These are phyloP conservation scores for Umimayanthus chanpuru DNA, from an alignment of 92 coral and sea anemone genomes.

Conservation along the genomic window DNA sequence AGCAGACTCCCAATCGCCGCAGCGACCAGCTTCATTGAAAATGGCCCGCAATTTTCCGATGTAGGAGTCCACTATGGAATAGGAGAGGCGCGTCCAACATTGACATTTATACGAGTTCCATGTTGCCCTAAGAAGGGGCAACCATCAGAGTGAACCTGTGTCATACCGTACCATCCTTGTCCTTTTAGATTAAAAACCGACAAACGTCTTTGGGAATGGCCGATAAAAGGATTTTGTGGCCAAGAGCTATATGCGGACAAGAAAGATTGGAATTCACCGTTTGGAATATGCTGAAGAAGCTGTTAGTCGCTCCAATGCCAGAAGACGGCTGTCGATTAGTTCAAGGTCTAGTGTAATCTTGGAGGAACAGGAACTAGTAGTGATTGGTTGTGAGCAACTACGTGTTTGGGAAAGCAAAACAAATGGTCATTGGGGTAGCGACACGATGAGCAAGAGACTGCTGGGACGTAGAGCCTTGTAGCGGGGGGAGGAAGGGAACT, in stretches of 20 bases:
- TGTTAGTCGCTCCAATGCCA: conserved; percentile 37
- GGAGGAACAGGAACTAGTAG: conserved; percentile 29
- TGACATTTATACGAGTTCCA: conserved; percentile 33
- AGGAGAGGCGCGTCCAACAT: conserved; percentile 58
- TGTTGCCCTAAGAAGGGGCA: conserved; percentile 34
- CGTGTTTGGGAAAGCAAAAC: conserved; percentile 61
- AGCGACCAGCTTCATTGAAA: conserved; percentile 58
- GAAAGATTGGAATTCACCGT: conserved; percentile 56
- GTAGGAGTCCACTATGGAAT: conserved; percentile 56
- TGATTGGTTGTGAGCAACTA: conserved; percentile 50
- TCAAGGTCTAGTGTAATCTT: conserved; percentile 32
- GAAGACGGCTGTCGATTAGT: conserved; percentile 51
- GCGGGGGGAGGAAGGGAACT: too few relatives aligned
- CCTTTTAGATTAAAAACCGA: neutral
- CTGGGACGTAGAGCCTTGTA: conserved; percentile 47
- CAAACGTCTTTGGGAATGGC: conserved; percentile 58
- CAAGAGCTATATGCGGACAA: conserved; percentile 44
- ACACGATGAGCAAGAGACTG: conserved; percentile 58
- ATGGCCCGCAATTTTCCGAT: conserved; percentile 64
- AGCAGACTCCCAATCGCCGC: conserved; percentile 51
- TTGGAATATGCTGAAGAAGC: conserved; percentile 51
- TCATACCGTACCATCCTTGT: conserved; percentile 15
- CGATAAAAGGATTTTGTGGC: conserved; percentile 39
- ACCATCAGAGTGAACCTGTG: conserved; percentile 44
- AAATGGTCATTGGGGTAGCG: conserved; percentile 58